Percentiles rank a stretch among this genome's conserved stretches.
Conservation (phyloP, 2,113 vertebrate genomes). For the Maccullochella peelii region DNA sequence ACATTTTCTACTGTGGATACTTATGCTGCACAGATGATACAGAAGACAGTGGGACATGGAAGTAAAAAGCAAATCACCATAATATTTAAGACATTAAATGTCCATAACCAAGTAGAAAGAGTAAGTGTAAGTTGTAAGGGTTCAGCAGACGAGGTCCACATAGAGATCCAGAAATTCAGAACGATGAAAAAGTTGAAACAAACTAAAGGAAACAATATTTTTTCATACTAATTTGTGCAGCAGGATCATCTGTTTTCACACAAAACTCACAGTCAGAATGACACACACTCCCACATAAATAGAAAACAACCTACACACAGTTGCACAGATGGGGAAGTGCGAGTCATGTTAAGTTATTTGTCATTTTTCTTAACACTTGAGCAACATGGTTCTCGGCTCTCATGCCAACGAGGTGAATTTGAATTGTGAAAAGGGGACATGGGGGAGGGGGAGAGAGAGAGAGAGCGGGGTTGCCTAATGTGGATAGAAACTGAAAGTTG, state of each 20-base stretch:
- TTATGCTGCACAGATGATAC: conserved; percentile 42
- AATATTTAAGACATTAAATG: neutral
- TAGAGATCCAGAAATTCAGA: neutral
- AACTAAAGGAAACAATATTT: neutral
- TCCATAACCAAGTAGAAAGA: neutral
- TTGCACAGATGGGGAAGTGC: conserved; percentile 23
- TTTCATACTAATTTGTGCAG: neutral
- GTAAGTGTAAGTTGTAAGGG: neutral
- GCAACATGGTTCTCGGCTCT: neutral
- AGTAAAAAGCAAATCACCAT: conserved; percentile 6
- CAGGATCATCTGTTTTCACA: neutral
- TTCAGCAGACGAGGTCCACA: neutral
- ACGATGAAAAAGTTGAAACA: neutral
- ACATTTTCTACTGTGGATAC: conserved; percentile 5
- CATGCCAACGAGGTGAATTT: conserved; percentile 5
- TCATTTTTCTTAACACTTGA: conserved; percentile 19
- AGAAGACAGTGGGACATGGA: neutral
- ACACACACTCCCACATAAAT: conserved; percentile 18
- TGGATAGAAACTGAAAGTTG: conserved; percentile 62
- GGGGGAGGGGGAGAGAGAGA: neutral
- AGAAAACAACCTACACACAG: neutral
- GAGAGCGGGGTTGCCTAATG: conserved; percentile 16
- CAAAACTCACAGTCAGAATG: conserved; percentile 3
- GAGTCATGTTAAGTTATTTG: neutral
- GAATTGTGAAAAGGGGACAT: conserved; percentile 26